These are phyloP conservation scores for Schizothorax lantsangensis DNA, from an alignment of 2,797 vertebrate genomes.

Conservation along the genomic window DNA sequence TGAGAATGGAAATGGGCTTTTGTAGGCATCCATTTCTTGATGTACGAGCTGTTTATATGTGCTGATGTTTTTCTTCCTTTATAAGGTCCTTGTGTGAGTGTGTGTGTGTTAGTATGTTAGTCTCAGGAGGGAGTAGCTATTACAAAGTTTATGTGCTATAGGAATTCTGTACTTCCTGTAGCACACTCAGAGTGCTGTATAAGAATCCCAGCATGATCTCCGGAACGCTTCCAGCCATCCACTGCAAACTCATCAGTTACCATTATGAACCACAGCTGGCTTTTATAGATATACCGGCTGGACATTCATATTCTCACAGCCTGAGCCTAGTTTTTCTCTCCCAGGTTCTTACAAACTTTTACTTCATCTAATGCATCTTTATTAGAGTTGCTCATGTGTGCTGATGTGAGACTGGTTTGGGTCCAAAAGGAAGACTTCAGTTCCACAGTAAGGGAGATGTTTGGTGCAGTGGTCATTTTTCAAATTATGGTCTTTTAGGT, in stretches of 20 bases:
- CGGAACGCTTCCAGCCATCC: conserved; percentile 33
- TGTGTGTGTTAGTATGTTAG: conserved; percentile 13
- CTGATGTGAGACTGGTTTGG: conserved; percentile 7
- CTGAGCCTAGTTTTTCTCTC: conserved; percentile 34
- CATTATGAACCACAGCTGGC: conserved; percentile 54
- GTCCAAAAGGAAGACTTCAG: neutral
- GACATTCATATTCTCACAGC: conserved; percentile 35
- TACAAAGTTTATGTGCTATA: conserved; percentile 45
- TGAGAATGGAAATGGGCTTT: neutral
- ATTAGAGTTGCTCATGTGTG: neutral
- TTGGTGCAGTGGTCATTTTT: conserved; percentile 18
- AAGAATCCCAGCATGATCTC: conserved; percentile 36
- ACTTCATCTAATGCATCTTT: conserved; percentile 24
- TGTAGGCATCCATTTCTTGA: conserved; percentile 4
- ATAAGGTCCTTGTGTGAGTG: conserved; percentile 21
- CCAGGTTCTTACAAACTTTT: conserved; percentile 16
- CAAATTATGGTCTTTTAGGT: neutral
- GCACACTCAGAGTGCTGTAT: conserved; percentile 22
- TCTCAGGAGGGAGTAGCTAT: conserved; percentile 37
- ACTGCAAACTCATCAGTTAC: conserved; percentile 57
- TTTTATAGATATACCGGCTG: conserved; percentile 51
- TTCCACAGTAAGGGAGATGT: neutral
- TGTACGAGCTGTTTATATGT: neutral
- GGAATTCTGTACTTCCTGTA: conserved; percentile 44
- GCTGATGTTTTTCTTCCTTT: conserved; percentile 25